These are phyloP conservation scores for Ectropis crepuscularia DNA, from an alignment of 2,888 invertebrate species.

Conservation along the genomic window DNA sequence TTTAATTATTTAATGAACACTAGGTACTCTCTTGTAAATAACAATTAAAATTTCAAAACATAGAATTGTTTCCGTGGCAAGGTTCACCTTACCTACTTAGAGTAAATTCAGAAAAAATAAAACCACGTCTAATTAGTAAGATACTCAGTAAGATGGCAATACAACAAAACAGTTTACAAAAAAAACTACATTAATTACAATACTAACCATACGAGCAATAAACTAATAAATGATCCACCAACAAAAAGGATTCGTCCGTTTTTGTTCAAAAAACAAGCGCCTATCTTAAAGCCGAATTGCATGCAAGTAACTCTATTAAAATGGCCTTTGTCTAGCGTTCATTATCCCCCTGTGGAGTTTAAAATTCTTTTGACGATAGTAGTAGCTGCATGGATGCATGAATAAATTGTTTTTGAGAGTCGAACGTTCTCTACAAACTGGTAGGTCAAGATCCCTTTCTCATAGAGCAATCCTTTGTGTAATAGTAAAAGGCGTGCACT, in stretches of 20 bases:
- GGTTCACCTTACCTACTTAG: too few species aligned
- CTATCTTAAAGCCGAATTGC: conserved; percentile 69
- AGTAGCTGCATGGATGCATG: conserved; percentile 80
- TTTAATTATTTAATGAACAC: too few species aligned
- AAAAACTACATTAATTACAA: not conserved
- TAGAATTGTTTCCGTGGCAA: too few species aligned
- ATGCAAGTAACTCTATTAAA: conserved; percentile 82
- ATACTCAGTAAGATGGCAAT: too few species aligned
- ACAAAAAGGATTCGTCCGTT: conserved; percentile 40
- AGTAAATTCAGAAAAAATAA: too few species aligned
- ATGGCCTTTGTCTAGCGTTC: conserved; percentile 80
- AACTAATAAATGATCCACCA: not conserved
- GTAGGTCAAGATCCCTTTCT: conserved; percentile 84
- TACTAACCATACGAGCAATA: conserved; percentile 4
- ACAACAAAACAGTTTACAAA: too few species aligned
- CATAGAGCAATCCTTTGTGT: conserved; percentile 80
- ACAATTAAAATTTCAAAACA: too few species aligned
- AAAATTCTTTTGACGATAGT: conserved; percentile 79
- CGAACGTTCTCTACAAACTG: conserved; percentile 78
- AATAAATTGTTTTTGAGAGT: conserved; percentile 82
- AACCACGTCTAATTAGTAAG: too few species aligned
- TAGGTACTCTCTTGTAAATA: too few species aligned
- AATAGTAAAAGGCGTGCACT: conserved; percentile 79
- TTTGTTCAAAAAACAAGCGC: conserved; percentile 51
- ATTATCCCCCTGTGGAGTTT: conserved; percentile 83